Percentiles rank a stretch among this genome's conserved stretches.
Evolutionary conservation across 2,797 vertebrate genomes (phyloP).

Genomic region (Eremophila alpestris): DNA sequence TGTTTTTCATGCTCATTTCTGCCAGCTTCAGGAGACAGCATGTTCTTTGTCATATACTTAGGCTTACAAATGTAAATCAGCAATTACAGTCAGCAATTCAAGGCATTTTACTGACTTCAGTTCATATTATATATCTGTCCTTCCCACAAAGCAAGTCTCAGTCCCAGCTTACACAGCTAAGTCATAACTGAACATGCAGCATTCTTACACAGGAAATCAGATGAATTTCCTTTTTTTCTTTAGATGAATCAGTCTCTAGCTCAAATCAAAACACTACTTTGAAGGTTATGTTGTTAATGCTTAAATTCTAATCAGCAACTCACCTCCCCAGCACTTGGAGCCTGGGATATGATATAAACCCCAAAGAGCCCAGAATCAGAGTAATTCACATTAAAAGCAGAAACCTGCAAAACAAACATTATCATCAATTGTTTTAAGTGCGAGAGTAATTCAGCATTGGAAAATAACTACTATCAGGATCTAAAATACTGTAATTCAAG

Average conservation of each 20-base stretch:
- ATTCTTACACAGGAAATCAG: not conserved
- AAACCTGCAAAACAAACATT: constrained; percentile 79
- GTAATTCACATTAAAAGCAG: constrained; percentile 89
- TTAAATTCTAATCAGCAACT: constrained; percentile 61
- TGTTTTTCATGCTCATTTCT: not conserved
- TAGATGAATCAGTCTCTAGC: not conserved
- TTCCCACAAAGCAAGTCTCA: not conserved
- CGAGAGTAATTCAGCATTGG: not conserved
- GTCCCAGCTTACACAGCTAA: not conserved
- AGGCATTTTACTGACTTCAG: not conserved
- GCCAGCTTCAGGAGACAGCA: not conserved
- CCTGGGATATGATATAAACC: constrained; percentile 88
- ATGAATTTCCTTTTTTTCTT: not conserved
- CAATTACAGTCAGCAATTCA: not conserved
- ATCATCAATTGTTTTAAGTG: not conserved
- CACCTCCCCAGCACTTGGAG: constrained; percentile 82
- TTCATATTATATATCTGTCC: not conserved
- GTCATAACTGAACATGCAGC: not conserved
- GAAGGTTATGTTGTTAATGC: not conserved
- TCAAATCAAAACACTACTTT: not conserved
- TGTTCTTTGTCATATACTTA: not conserved
- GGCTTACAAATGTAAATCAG: not conserved
- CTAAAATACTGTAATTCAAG: not conserved
- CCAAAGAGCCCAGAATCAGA: constrained; percentile 96
- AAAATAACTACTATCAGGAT: not conserved